Conservation (phyloP, 2,797 vertebrate genomes). For the Remorina albescens region DNA sequence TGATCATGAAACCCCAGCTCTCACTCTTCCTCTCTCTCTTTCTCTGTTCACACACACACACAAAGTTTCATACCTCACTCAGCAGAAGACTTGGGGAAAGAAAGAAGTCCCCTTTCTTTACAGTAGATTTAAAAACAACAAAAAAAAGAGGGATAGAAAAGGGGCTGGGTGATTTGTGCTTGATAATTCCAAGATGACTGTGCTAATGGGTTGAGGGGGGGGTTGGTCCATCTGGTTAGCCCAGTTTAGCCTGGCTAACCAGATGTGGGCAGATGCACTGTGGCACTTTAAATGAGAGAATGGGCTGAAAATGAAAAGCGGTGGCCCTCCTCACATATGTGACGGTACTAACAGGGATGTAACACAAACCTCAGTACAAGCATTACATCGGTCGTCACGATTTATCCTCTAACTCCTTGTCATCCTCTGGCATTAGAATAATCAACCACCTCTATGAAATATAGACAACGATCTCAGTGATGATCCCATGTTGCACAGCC, state of each 20-base stretch:
- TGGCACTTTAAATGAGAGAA: slow-evolving; percentile 47
- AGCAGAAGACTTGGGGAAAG: slow-evolving; percentile 50
- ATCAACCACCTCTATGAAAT: slow-evolving; percentile 38
- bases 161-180: slow-evolving; percentile 68
- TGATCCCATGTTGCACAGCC: slow-evolving; percentile 28
- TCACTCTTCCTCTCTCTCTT: slow-evolving; percentile 23
- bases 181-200: slow-evolving; percentile 51
- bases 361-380: slow-evolving; percentile 41
- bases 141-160: slow-evolving; percentile 26
- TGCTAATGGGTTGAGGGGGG: slow-evolving; percentile 44
- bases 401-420: slow-evolving; percentile 39
- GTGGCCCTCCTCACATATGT: slow-evolving; percentile 11
- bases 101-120: slow-evolving; percentile 56
- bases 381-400: slow-evolving; percentile 26
- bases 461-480: slow-evolving; percentile 35
- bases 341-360: slow-evolving; percentile 29
- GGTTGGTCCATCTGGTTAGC: too few species aligned
- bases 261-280: slow-evolving; percentile 42
- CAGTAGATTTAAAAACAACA: slow-evolving; percentile 25
- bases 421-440: slow-evolving; percentile 37
- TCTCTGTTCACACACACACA: slow-evolving; percentile 31
- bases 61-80: slow-evolving; percentile 35
- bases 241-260: too few species aligned
- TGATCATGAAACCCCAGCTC: slow-evolving; percentile 50
- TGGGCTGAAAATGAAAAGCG: slow-evolving; percentile 31